Conservation (phyloP, 2,888 invertebrate genomes). For the Macrostomum cliftonense region DNA sequence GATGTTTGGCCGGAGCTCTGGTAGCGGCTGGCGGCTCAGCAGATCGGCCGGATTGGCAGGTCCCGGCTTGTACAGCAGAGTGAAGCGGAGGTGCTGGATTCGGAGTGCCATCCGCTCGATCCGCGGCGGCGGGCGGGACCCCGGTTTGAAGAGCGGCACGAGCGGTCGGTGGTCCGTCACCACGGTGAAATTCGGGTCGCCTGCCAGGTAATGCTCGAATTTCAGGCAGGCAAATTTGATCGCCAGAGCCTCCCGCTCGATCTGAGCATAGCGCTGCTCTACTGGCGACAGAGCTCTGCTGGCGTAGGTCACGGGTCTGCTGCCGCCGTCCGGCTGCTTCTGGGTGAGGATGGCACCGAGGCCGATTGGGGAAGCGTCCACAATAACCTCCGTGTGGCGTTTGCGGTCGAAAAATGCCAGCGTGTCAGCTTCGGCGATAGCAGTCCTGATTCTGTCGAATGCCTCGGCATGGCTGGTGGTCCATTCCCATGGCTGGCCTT, state of each 20-base stretch:
- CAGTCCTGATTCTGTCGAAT: constrained; percentile 11
- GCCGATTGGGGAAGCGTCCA: constrained; percentile 12
- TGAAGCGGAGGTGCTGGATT: constrained; percentile 15
- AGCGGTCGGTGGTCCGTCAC: constrained; percentile 21
- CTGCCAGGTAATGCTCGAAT: constrained; percentile 13
- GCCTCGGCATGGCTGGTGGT: constrained; percentile 5
- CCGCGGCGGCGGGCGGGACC: constrained; percentile 17
- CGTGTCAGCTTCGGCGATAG: background rate
- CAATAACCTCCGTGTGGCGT: constrained; percentile 7
- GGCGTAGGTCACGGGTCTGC: constrained; percentile 7
- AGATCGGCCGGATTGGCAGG: constrained; percentile 18
- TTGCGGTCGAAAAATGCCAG: constrained; percentile 9
- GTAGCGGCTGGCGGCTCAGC: constrained; percentile 14
- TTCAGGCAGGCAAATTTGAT: constrained; percentile 1
- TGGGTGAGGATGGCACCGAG: constrained; percentile 6
- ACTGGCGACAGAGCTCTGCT: constrained; percentile 10
- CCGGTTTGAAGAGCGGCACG: constrained; percentile 15
- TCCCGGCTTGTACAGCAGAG: constrained; percentile 14
- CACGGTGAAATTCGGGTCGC: constrained; percentile 15
- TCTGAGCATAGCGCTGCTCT: constrained; percentile 11
- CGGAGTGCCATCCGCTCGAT: constrained; percentile 18
- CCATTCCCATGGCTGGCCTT: constrained; percentile 6
- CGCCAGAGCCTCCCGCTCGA: constrained; percentile 11
- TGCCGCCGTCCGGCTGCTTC: background rate
- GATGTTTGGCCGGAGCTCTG: background rate